Evolutionary conservation across 2,797 vertebrate species (phyloP), one percentile per base, ranked within the genome.

Genomic region (Antrozous pallidus): DNA sequence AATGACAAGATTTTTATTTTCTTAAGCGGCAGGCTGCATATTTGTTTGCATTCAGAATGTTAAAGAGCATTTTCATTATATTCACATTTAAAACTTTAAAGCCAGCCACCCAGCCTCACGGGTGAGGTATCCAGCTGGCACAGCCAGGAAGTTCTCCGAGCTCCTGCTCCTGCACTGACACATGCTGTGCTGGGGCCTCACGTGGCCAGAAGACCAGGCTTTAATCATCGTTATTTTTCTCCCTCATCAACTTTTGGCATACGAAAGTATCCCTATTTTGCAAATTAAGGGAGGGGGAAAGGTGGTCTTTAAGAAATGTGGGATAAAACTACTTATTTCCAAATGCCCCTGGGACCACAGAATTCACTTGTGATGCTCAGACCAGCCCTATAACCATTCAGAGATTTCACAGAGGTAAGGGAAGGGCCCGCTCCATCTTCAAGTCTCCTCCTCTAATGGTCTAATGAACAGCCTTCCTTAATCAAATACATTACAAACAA

Each of bases 31-130:
- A 58, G 73, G 1, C 3, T 12, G 20, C n/a, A 9, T 17, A 56
- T 56, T 58, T 58, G 73, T 69, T 82, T 82, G n/a, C 49, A 94
- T 91, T 67, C 90, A 93, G 54, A 91, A 94, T n/a, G 54, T 61
- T 36, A 6, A 65, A 38, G 49, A 42, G 18, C 24, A 33, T 54
- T 42, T 65, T 87, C 56, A 77, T 22, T 24, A 45, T 3, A 56
- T 10, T 78, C 63, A 45, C 36, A 28, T 0, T 49, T 40, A 40
- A 82, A 70, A 8, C 4, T 18, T 26, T 45, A 78, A 82, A 38
- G 31, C 36, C 22, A 11, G 28, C 13, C n/a, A 1, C 47, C 31
- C 33, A 45, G 8, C 61, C 18, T 49, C 45, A 2, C 7, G 4
- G 24, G 22, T 0, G 22, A 88, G 49, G n/a, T 16, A 2, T 26